Base-by-base conservation (phyloP, 92 coral and sea anemone genomes). In the Bergia puertoricense region DNA sequence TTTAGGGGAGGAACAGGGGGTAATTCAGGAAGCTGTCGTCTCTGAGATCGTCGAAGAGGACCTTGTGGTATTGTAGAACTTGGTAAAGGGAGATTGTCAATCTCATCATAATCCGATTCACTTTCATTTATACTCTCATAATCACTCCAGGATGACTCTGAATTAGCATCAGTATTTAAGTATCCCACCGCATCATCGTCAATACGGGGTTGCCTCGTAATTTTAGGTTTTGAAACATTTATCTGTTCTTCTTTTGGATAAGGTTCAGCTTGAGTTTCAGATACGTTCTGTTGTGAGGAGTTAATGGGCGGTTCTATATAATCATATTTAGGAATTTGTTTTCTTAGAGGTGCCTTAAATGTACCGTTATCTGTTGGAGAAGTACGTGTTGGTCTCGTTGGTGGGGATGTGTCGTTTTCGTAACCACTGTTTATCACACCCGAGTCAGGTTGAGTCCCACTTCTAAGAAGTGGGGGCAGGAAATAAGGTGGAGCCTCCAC, bases 1-100 rank as follows among this genome's bases (percentile, higher is more conserved):
- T 84, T 38, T 6, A 84, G 79, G 18, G 87, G 79, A 71, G 87
- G 87, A 4, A 84, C 67, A 3, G 79, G 22, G 15, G 87, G 87
- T 23, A 45, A 45, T 6, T 84, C 78, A 46, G 87, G 87, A 30
- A 84, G 87, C 30, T 48, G 77, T 7, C 79, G 75, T 37, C 77
- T 71, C 65, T 71, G 87, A 39, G 87, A 84, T 50, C 78, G 75
- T 36, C 87, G 78, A 13, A 84, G 57, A 72, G 79, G 87, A 10
- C 78, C 87, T 36, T 5, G 79, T 38, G 54, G 66, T 46, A 71
- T 8, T 57, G 51, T n/a, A 48, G 87, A 23, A 46, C 62, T 36
- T 11, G 59, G 76, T 44, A 15, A 18, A 11, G 59, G 44, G 8
- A 82, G 43, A 13, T 3, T 23, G 20, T 79, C 77, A 22, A 82